A percentile compares a stretch with the other conserved stretches of the same genome.
phyloP scores from a whole-genome alignment of 2,113 vertebrate species.

The Tautogolabrus adspersus region DNA sequence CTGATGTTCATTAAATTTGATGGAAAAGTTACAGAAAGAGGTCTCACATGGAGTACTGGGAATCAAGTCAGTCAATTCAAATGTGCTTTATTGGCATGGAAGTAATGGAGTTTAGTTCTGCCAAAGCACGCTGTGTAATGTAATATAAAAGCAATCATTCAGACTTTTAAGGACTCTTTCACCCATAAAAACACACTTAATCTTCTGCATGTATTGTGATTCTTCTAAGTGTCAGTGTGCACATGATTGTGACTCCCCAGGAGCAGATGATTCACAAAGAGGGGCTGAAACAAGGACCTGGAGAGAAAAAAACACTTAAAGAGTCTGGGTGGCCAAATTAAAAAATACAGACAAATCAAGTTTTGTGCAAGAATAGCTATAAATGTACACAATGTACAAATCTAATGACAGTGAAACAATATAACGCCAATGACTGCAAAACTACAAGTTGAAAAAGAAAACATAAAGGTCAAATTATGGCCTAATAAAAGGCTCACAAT shows the following conservation, averaged over 20 bases:
- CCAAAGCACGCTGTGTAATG: not conserved
- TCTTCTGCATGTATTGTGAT: conserved; percentile 11
- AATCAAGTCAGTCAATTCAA: conserved; percentile 1
- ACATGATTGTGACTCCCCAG: conserved; percentile 1
- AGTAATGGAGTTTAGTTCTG: not conserved
- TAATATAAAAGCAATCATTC: not conserved
- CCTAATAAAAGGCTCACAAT: conserved; percentile 3
- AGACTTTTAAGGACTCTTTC: not conserved
- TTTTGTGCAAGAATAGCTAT: not conserved
- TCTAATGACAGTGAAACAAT: too few relatives aligned
- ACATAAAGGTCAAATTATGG: not conserved
- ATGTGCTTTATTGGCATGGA: not conserved
- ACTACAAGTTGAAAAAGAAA: not conserved
- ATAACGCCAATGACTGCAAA: not conserved
- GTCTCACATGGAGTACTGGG: not conserved
- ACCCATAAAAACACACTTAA: not conserved
- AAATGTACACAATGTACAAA: too few relatives aligned
- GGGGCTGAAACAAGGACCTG: conserved; percentile 1
- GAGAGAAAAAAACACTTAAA: not conserved
- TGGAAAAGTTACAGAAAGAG: not conserved
- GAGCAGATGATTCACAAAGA: conserved; percentile 39
- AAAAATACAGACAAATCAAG: not conserved
- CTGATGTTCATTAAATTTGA: conserved; percentile 23
- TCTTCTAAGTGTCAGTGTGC: conserved; percentile 29
- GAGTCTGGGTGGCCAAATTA: conserved; percentile 2